Conservation (phyloP, 2,797 vertebrate genomes). For the Gallinago solitaria region DNA sequence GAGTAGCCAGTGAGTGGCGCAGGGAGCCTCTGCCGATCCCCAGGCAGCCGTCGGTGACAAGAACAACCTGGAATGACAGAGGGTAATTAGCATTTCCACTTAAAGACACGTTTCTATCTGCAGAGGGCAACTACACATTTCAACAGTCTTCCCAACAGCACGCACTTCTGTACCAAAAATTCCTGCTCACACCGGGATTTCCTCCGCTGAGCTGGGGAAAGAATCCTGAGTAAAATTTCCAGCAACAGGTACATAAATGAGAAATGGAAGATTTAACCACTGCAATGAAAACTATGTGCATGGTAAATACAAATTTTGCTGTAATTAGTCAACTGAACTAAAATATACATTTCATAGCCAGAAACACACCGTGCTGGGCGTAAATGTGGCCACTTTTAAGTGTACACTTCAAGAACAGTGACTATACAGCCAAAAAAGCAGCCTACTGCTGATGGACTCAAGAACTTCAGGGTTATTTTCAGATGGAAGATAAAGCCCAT, state of each 20-base stretch:
- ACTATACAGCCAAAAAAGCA: not conserved
- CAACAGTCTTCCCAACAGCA: not conserved
- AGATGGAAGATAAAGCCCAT: not conserved
- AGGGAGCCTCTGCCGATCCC: slow-evolving; percentile 96
- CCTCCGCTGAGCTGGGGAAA: not conserved
- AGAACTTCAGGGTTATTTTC: not conserved
- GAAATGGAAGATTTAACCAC: not conserved
- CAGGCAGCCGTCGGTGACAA: slow-evolving; percentile 94
- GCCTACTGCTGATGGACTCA: not conserved
- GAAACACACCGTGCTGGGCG: not conserved
- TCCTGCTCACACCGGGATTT: rapidly evolving
- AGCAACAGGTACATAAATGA: not conserved
- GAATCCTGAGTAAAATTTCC: not conserved
- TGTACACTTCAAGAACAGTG: not conserved
- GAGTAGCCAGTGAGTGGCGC: slow-evolving; percentile 88
- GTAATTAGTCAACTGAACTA: not conserved
- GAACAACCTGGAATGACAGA: slow-evolving; percentile 83
- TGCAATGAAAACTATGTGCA: not conserved
- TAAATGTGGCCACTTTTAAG: not conserved
- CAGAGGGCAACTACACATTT: not conserved
- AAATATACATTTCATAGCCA: not conserved
- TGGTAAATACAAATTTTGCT: not conserved
- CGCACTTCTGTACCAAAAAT: rapidly evolving
- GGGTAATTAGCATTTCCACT: not conserved
- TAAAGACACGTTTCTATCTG: not conserved